Base-by-base conservation (phyloP, 2,888 invertebrate genomes). In the Cosmorhoe ocellata region DNA sequence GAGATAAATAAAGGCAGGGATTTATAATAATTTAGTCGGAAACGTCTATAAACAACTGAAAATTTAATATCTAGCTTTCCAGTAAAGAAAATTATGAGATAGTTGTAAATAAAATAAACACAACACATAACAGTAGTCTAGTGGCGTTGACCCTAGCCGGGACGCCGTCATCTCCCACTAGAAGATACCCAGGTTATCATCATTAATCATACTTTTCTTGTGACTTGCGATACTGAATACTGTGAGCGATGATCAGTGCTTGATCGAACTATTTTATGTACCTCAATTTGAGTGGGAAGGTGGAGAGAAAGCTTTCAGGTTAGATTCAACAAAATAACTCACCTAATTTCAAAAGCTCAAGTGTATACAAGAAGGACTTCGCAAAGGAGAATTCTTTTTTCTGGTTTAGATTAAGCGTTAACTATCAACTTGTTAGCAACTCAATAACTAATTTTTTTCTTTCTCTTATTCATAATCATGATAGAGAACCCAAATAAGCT, bases 141-240 rank as follows among this genome's bases (percentile, higher is more conserved):
- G 56, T 57, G 60, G 56, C 65, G 48, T 58, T 61, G 64, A 64
- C 59, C 64, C 54, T 51, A 30, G 37, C 52, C 49, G 53, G 57
- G 59, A 54, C 54, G 59, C 42, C 49, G 48, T 48, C 53, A 49
- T 49, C 53, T 53, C 40, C 39, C 32, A 31, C 41, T 51, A 50
- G 56, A 56, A 44, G 56, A 52, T 56, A 48, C 49, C 10, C 43
- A 41, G 56, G 53, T 44, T 69, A 71, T 73, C 69, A 73, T 73
- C 73, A 74, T 75, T 67, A 71, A 75, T 75, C 74, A 74, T 61
- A 59, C 46, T 59, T 61, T 55, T 65, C 67, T 73, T 67, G 61
- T 32, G 13, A 40, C 64, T 71, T 67, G 62, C 42, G 24, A 44
- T 52, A 44, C 53, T 48, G 41, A 33, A 43, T 53, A 32, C 30